These are phyloP conservation scores for Psilopsiagon aurifrons DNA, from an alignment of 2,113 vertebrate genomes.

Conservation along the genomic window DNA sequence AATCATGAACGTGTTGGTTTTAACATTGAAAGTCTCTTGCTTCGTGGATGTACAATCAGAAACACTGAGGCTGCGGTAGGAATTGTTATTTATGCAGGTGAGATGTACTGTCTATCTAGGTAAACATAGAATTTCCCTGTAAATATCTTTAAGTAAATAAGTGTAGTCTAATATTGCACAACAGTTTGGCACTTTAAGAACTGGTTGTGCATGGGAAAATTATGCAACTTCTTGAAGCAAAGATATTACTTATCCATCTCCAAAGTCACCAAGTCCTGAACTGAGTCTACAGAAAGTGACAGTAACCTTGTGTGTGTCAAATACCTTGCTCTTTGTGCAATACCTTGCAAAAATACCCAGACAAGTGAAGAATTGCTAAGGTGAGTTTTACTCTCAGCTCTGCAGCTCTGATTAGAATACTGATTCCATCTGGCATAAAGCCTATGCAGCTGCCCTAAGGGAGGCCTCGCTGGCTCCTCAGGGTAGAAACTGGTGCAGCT, in stretches of 20 bases:
- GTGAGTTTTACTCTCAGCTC: background rate
- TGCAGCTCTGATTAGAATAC: background rate
- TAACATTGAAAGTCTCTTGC: constrained; percentile 80
- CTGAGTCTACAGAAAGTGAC: background rate
- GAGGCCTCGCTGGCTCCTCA: background rate
- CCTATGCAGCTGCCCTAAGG: background rate
- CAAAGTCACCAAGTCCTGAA: background rate
- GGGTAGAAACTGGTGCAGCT: background rate
- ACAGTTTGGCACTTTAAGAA: background rate
- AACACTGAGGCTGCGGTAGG: constrained; percentile 76
- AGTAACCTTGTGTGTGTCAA: background rate
- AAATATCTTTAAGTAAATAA: background rate
- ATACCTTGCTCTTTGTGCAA: background rate
- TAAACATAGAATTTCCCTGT: background rate
- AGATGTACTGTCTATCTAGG: background rate
- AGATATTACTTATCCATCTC: background rate
- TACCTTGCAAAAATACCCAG: background rate
- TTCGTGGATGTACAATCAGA: constrained; percentile 81
- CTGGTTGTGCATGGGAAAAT: background rate
- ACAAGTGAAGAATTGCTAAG: background rate
- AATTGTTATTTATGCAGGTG: constrained; percentile 82
- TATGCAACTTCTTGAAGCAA: background rate
- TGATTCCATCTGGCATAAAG: constrained; percentile 4
- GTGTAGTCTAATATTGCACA: background rate
- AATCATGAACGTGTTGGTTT: constrained; percentile 78